Evolutionary conservation across 2,888 invertebrate species (phyloP), one percentile per base, ranked within the genome.

Genomic region (Apamea sordens): DNA sequence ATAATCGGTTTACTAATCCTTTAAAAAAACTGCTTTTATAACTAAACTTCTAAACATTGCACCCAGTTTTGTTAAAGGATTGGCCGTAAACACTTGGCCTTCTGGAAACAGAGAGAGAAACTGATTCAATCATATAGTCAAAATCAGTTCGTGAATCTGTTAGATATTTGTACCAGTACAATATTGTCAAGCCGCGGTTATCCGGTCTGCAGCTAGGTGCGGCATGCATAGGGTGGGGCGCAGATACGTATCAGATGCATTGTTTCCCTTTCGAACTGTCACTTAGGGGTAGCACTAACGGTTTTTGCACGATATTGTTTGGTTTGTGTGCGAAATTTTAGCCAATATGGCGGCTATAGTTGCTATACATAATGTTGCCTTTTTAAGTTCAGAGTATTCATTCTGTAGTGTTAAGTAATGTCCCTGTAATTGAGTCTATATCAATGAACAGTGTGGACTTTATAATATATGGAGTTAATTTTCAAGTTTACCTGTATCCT

Each of bases 221-320:
- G 69, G 81, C 83, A 53, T 75, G 77, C 70, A 41, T 59, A 53
- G 78, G 76, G 79, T 47, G 76, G 78, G 76, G 47, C 71, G 36
- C 11, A 77, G 85, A 87, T 88, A 80, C 83, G 82, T 86, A 86
- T 89, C 88, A 80, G 70, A 86, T 85, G 84, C 88, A 83, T 86
- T 84, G 84, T 86, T 86, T 89, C 86, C 83, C 75, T 89, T 90
- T 77, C 47, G 75, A 56, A 50, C 69, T 83, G 85, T 79, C 80
- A 81, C 79, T 83, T 82, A 84, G 87, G 87, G 87, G 80, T 78
- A 73, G 72, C 79, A 77, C 80, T 67, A 87, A 82, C 87, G 74
- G 77, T 65, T 87, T 79, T 89, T 77, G 85, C 73, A 32, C 64
- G 50, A 84, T 75, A 73, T 56, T 70, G 50, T 28, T 28, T 59